Percentiles rank a stretch among this genome's conserved stretches.
Evolutionary conservation across 2,888 invertebrate genomes (phyloP).

Genomic region (Amphimallon solstitiale): DNA sequence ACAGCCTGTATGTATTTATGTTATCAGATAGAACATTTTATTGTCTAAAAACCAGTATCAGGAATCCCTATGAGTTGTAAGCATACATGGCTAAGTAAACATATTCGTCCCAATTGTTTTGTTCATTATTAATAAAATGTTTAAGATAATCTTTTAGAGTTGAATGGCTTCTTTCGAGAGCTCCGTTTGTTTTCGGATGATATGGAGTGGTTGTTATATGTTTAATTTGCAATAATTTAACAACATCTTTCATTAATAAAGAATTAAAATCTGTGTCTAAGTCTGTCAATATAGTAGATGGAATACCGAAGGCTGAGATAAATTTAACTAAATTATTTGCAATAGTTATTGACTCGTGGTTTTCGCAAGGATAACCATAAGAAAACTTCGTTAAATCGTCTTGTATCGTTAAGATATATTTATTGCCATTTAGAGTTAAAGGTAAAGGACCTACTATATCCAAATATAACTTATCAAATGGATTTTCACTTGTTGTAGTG

Average conservation of each 20-base stretch:
- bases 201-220: constrained; percentile 47
- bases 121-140: too few relatives aligned
- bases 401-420: constrained; percentile 50
- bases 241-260: constrained; percentile 48
- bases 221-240: constrained; percentile 50
- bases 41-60: too few relatives aligned
- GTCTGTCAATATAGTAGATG: constrained; percentile 49
- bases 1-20: too few relatives aligned
- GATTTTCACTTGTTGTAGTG: constrained; percentile 53
- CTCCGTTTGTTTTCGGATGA: constrained; percentile 52
- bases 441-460: constrained; percentile 26
- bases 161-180: constrained; percentile 52
- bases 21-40: too few relatives aligned
- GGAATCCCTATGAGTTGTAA: too few relatives aligned
- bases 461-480: constrained; percentile 9
- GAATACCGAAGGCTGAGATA: constrained; percentile 51
- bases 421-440: constrained; percentile 46
- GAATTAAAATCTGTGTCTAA: constrained; percentile 50
- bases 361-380: constrained; percentile 48
- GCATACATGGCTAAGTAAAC: too few relatives aligned
- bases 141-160: constrained; percentile 53
- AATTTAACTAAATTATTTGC: constrained; percentile 44
- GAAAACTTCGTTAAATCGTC: constrained; percentile 52
- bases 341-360: constrained; percentile 50
- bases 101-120: too few relatives aligned